A percentile compares a stretch with the other conserved stretches of the same genome.
Evolutionary conservation across 1,140 invertebrate genomes (phyloP).

Genomic region (Penaeus japonicus): DNA sequence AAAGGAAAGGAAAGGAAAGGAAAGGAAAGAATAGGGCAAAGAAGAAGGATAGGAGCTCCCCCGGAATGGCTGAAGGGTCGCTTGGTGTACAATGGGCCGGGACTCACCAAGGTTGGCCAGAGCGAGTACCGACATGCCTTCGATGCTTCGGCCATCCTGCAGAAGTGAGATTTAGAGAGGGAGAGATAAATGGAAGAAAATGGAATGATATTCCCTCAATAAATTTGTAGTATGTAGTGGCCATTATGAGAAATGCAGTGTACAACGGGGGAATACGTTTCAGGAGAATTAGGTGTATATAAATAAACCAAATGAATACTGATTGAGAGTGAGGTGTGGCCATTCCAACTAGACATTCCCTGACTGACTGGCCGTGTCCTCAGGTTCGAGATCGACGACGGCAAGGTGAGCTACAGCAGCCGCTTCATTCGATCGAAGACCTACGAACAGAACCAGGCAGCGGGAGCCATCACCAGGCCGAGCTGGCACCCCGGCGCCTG

Average conservation of each 20-base stretch:
- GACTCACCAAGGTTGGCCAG: constrained; percentile 78
- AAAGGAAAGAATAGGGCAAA: too few species aligned
- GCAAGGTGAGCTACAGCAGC: constrained; percentile 80
- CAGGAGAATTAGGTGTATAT: too few species aligned
- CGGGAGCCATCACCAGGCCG: constrained; percentile 81
- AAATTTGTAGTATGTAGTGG: too few species aligned
- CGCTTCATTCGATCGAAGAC: constrained; percentile 79
- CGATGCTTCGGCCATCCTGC: constrained; percentile 83
- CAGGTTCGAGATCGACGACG: constrained; percentile 72
- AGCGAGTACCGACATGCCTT: constrained; percentile 82
- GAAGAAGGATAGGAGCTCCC: constrained; percentile 74
- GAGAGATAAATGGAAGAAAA: too few species aligned
- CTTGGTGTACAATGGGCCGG: constrained; percentile 85
- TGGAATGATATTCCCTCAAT: too few species aligned
- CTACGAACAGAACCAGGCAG: constrained; percentile 76
- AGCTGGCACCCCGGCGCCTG: constrained; percentile 80
- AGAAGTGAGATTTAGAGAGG: constrained; percentile 68
- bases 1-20: too few species aligned
- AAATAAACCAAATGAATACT: too few species aligned
- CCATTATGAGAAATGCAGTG: too few species aligned
- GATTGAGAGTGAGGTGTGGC: too few species aligned
- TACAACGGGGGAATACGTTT: too few species aligned
- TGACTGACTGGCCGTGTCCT: not conserved
- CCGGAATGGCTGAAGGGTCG: constrained; percentile 82
- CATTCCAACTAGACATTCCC: too few species aligned